Evolutionary conservation across 2,797 vertebrate genomes (phyloP).

Genomic region (Acipenser ruthenus): DNA sequence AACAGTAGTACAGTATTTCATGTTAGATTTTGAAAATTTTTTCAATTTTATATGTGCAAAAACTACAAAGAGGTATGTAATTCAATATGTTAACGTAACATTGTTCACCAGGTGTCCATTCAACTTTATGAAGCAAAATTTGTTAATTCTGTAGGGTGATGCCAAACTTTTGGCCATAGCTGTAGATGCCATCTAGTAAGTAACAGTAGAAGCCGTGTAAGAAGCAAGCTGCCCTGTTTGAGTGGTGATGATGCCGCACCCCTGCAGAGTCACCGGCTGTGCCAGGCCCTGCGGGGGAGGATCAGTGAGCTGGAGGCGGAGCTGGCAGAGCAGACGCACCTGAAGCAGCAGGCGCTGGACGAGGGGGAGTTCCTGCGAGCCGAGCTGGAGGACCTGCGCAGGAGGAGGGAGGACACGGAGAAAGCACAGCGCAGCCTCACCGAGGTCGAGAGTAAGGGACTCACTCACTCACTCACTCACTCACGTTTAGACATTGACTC

Average conservation of each 20-base stretch:
- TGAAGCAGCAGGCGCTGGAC: conserved; percentile 81
- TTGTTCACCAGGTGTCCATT: no score
- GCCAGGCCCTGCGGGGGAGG: conserved; percentile 80
- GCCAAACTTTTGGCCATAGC: no score
- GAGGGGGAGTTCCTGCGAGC: conserved; percentile 86
- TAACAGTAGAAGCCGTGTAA: no score
- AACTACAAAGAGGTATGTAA: no score
- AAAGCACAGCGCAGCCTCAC: conserved; percentile 92
- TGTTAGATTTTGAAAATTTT: no score
- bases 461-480: neutral
- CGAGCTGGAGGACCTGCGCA: conserved; percentile 87
- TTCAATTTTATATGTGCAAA: no score
- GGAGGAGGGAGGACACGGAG: conserved; percentile 83
- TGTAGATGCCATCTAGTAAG: no score
- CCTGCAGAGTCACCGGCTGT: conserved; percentile 67
- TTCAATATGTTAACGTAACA: no score
- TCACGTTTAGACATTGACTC: neutral
- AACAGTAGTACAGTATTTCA: no score
- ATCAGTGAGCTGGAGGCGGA: conserved; percentile 88
- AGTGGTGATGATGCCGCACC: neutral
- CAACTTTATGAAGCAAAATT: no score
- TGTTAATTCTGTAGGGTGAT: no score
- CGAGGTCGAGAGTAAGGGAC: conserved; percentile 86
- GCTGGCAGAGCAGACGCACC: conserved; percentile 88
- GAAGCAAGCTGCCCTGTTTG: neutral